Base-by-base conservation (phyloP, 2,113 vertebrate genomes). In the Ptilonorhynchus violaceus region DNA sequence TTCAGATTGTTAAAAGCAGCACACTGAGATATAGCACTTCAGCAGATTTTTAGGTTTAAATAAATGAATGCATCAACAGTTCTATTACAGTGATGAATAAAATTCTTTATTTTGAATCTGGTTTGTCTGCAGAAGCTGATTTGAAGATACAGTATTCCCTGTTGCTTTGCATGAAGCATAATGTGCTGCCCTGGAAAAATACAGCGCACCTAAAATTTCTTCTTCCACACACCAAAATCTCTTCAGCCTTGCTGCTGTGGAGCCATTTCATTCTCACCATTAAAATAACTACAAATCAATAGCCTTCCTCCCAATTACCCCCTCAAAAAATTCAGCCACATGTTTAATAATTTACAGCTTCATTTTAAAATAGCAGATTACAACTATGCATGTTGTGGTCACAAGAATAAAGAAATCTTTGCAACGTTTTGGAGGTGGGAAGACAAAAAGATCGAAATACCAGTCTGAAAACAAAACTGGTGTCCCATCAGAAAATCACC, bases 41-140 rank as follows among this genome's bases (percentile, higher is more conserved):
- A 60, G 63, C 56, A 67, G 60, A 85, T 74, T 94, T 91, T 92
- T 77, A 79, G 72, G 52, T 72, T 93, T 90, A 96, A 98, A 77
- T 47, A 80, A 93, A 93, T 86, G 42, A 96, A 77, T 67, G 42
- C 62, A 67, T 81, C 78, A 73, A 77, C 39, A 83, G 44, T 76
- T 90, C 89, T 83, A 67, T 89, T 59, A 85, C 52, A 53, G 72
- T 64, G 81, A 76, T 56, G 47, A 66, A 89, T 88, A 88, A 91
- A 95, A 89, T 44, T 52, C 60, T 92, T 95, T 95, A 85, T 83
- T 95, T 93, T 56, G 49, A 81, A 81, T 33, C 59, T n/a, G 20
- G 66, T 75, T 70, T 96, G 21, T 62, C 84, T 88, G 73, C 83
- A 83, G 92, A 91, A 83, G 39, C 68, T 62, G 39, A 87, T 87